A percentile compares a stretch with the other conserved stretches of the same genome.
phyloP scores from a whole-genome alignment of 92 coral and sea anemone species.

The Heteractis magnifica region DNA sequence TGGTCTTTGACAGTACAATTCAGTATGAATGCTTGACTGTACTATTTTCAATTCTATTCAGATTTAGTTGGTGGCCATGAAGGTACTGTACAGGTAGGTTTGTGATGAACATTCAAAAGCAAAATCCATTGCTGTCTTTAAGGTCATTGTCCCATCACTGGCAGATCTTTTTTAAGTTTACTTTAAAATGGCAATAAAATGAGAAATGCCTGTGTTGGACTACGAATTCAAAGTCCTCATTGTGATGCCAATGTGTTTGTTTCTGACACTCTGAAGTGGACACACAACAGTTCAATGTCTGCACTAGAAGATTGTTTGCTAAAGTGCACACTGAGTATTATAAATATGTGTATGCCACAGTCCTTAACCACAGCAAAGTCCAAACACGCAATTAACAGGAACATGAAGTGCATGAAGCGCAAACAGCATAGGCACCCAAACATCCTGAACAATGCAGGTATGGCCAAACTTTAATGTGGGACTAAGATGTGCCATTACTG shows the following conservation, averaged over 20 bases:
- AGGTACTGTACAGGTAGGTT: too few relatives aligned
- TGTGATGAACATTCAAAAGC: too few relatives aligned
- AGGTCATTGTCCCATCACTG: too few relatives aligned
- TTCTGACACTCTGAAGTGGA: not conserved
- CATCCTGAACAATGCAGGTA: constrained; percentile 35
- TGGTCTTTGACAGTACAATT: too few relatives aligned
- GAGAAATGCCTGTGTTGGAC: not conserved
- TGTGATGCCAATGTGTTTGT: not conserved
- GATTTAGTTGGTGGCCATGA: too few relatives aligned
- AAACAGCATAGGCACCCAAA: constrained; percentile 38
- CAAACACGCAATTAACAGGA: constrained; percentile 31
- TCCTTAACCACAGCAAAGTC: constrained; percentile 22
- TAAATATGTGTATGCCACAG: not conserved
- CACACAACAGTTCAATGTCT: not conserved
- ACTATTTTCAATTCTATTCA: too few relatives aligned
- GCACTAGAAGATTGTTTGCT: not conserved
- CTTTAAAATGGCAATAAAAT: not conserved
- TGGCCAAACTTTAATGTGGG: constrained; percentile 30
- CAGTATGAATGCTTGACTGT: too few relatives aligned
- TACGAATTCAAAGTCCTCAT: not conserved
- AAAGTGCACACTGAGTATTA: not conserved
- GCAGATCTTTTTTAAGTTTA: not conserved
- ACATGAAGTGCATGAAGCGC: constrained; percentile 34
- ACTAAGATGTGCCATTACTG: constrained; percentile 23
- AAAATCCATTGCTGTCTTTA: too few relatives aligned